Percentiles rank a stretch among this genome's conserved stretches.
Evolutionary conservation across 2,888 invertebrate species (phyloP).

Genomic region (Heteromurus nitidus): DNA sequence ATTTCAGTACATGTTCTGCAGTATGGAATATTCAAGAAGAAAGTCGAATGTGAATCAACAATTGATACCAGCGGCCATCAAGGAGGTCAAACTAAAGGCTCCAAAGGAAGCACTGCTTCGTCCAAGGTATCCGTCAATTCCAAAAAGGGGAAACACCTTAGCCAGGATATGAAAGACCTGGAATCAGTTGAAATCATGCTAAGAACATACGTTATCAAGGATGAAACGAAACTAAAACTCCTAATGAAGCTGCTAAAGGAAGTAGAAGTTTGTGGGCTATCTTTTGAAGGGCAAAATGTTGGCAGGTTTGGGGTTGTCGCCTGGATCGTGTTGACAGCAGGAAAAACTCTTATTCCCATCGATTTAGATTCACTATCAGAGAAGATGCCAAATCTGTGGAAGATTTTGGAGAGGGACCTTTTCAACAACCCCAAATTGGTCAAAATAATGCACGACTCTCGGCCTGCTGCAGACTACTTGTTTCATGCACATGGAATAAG

Average conservation of each 20-base stretch:
- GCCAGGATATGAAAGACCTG: constrained; percentile 53
- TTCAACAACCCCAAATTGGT: constrained; percentile 76
- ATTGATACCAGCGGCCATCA: not conserved
- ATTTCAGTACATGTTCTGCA: constrained; percentile 57
- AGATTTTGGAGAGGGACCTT: constrained; percentile 76
- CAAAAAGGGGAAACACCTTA: constrained; percentile 32
- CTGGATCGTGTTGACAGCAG: constrained; percentile 74
- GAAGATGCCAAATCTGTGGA: constrained; percentile 76
- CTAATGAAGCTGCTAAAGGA: constrained; percentile 66
- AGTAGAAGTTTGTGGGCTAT: constrained; percentile 60
- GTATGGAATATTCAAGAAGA: constrained; percentile 62
- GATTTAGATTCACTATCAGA: constrained; percentile 74
- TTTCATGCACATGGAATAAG: constrained; percentile 79
- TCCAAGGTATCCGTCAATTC: constrained; percentile 12
- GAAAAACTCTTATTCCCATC: constrained; percentile 75
- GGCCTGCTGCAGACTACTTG: constrained; percentile 79
- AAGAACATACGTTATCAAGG: constrained; percentile 63
- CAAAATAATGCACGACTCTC: constrained; percentile 80
- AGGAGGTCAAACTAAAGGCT: constrained; percentile 18
- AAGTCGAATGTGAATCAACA: constrained; percentile 41
- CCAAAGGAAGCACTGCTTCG: constrained; percentile 16
- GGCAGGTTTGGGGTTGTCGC: constrained; percentile 75
- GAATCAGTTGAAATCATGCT: constrained; percentile 65
- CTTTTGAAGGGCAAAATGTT: constrained; percentile 74
- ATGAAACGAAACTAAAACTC: constrained; percentile 52